phyloP scores from a whole-genome alignment of 1,140 invertebrate species.

The Prorops nasuta region DNA sequence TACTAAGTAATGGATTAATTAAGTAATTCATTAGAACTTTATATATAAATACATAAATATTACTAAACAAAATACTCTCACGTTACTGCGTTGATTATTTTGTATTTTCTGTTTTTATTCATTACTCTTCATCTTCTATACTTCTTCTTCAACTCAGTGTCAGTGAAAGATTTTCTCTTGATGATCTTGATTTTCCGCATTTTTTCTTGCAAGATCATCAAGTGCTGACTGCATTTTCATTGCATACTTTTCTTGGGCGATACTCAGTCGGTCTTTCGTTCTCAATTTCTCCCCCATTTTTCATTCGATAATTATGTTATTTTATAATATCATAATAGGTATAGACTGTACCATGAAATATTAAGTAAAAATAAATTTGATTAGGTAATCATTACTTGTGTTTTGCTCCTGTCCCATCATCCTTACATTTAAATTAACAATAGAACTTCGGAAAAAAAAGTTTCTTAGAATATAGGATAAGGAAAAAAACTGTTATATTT shows the following conservation, averaged over 20 bases:
- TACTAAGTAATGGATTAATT: slow-evolving; percentile 41
- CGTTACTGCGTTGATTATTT: slow-evolving; percentile 17
- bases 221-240: too few species aligned
- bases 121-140: too few species aligned
- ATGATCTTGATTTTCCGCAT: too few species aligned
- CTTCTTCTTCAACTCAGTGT: too few species aligned
- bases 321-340: slow-evolving; percentile 58
- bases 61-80: slow-evolving; percentile 26
- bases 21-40: slow-evolving; percentile 53
- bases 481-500: too few species aligned
- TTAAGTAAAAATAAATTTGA: slow-evolving; percentile 60
- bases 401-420: too few species aligned
- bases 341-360: slow-evolving; percentile 59
- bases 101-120: neutral
- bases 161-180: too few species aligned
- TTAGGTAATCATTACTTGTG: slow-evolving; percentile 60
- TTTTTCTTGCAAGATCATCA: too few species aligned
- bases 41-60: slow-evolving; percentile 43
- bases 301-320: slow-evolving; percentile 53
- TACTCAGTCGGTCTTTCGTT: neutral
- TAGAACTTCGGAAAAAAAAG: too few species aligned
- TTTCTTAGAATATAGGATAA: too few species aligned
- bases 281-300: neutral
- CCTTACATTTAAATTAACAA: too few species aligned
- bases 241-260: too few species aligned